phyloP scores from a whole-genome alignment of 2,797 vertebrate genomes.

The Phoebastria nigripes region DNA sequence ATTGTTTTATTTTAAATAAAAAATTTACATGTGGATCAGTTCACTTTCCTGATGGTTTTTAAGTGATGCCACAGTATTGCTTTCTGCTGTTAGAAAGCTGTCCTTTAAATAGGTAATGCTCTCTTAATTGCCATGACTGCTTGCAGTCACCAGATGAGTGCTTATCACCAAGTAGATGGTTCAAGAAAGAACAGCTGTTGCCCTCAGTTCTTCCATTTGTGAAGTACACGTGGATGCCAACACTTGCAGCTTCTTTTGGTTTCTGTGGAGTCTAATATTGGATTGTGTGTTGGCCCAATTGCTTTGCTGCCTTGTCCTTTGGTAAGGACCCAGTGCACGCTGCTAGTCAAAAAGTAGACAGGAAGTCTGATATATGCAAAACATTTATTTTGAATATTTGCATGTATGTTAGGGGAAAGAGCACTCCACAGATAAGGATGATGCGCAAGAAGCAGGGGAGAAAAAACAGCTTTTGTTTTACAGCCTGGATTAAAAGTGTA shows the following conservation, averaged over 20 bases:
- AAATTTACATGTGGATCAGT: neutral
- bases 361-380: neutral
- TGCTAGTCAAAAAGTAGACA: neutral
- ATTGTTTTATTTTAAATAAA: neutral
- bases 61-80: neutral
- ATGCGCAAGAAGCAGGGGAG: neutral
- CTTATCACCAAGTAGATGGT: neutral
- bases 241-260: neutral
- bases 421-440: neutral
- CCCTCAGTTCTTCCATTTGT: neutral
- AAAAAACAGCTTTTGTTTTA: neutral
- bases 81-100: neutral
- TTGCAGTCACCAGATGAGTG: neutral
- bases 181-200: neutral
- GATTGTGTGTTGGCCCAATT: neutral
- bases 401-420: neutral
- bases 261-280: neutral
- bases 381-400: neutral
- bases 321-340: neutral
- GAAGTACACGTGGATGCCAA: neutral
- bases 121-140: neutral
- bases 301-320: neutral
- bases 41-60: neutral
- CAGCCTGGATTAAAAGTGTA: neutral
- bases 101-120: slow-evolving; percentile 26